Percentiles rank a stretch among this genome's conserved stretches.
Conservation (phyloP, 2,888 invertebrate species). For the Lepetodrilus schrolli region DNA sequence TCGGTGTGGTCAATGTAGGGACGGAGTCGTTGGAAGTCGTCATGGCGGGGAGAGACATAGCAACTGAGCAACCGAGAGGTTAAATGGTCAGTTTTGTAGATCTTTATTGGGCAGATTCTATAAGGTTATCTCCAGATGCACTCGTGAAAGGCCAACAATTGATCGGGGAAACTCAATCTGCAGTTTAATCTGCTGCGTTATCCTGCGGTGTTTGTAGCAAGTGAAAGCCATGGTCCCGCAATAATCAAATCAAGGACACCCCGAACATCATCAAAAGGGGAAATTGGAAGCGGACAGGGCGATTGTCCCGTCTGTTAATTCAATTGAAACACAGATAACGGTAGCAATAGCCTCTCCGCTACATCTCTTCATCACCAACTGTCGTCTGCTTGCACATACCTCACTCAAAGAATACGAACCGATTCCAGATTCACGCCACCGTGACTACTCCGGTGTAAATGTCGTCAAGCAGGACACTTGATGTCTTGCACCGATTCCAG, state of each 20-base stretch:
- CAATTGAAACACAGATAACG: slow-evolving; percentile 25
- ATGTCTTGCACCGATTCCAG: slow-evolving; percentile 2
- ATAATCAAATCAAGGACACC: slow-evolving; percentile 20
- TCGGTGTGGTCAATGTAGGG: neutral
- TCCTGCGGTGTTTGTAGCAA: slow-evolving; percentile 28
- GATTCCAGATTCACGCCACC: slow-evolving; percentile 7
- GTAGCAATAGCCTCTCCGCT: slow-evolving; percentile 4
- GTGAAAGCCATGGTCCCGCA: slow-evolving; percentile 14
- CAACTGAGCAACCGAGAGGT: neutral
- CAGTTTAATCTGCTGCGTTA: slow-evolving; percentile 7
- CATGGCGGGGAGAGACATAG: neutral
- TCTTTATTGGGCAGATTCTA: slow-evolving; percentile 19
- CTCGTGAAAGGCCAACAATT: slow-evolving; percentile 18
- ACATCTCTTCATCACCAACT: neutral
- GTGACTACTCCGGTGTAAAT: neutral
- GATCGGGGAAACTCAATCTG: slow-evolving; percentile 24
- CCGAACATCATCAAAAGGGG: slow-evolving; percentile 24
- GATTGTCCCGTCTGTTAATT: slow-evolving; percentile 29
- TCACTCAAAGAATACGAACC: neutral
- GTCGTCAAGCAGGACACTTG: neutral
- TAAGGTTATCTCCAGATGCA: slow-evolving; percentile 5
- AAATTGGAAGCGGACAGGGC: slow-evolving; percentile 29
- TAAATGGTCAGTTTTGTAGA: slow-evolving; percentile 23
- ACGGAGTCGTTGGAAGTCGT: neutral
- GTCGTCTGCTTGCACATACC: slow-evolving; percentile 24